Evolutionary conservation across 2,797 vertebrate genomes (phyloP).

Genomic region (Pangasius mekongensis): DNA sequence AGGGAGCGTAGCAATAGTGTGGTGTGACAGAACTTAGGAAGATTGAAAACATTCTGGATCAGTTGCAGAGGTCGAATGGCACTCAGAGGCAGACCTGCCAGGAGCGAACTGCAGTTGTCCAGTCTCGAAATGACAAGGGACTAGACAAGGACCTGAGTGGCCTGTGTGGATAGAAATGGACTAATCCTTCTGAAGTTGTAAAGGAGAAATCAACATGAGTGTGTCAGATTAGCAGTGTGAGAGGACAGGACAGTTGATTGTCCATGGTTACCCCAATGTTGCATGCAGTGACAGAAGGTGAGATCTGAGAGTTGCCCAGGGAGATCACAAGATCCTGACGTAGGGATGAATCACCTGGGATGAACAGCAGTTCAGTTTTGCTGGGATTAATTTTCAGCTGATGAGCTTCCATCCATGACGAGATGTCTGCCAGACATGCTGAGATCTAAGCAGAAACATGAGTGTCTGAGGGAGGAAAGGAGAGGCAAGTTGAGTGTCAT

Average conservation of each 20-base stretch:
- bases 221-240: background rate
- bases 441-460: background rate
- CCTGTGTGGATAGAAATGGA: background rate
- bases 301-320: background rate
- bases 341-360: background rate
- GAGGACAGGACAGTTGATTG: background rate
- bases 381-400: background rate
- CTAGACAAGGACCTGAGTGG: too few species aligned
- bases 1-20: too few species aligned
- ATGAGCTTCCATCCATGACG: background rate
- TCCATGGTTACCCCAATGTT: background rate
- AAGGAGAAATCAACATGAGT: background rate
- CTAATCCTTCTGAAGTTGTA: background rate
- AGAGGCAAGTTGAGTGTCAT: background rate
- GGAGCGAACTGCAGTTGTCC: too few species aligned
- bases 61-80: too few species aligned
- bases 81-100: too few species aligned
- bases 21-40: too few species aligned
- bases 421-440: background rate
- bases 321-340: background rate
- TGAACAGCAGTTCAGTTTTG: background rate
- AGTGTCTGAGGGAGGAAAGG: background rate
- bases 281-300: background rate
- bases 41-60: too few species aligned
- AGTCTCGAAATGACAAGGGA: too few species aligned